These are phyloP conservation scores for Apis cerana DNA, from an alignment of 1,140 invertebrate genomes.

Conservation along the genomic window DNA sequence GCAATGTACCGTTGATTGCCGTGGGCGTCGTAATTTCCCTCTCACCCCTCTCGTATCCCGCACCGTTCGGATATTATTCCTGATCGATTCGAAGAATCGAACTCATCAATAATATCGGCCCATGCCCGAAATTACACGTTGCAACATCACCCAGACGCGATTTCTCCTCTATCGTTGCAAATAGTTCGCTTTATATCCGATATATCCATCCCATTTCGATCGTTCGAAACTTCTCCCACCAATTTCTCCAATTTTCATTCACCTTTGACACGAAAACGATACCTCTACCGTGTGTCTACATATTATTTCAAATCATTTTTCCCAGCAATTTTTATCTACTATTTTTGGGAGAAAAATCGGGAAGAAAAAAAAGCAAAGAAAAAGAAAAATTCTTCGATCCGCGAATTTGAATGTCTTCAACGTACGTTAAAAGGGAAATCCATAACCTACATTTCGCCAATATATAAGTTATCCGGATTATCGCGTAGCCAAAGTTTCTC, in stretches of 20 bases:
- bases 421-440: no score
- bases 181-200: neutral
- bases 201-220: no score
- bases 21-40: conserved; percentile 62
- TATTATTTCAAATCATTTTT: no score
- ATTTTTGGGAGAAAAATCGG: no score
- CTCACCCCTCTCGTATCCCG: conserved; percentile 12
- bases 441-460: no score
- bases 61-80: conserved; percentile 55
- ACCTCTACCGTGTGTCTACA: rapidly evolving
- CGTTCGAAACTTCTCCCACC: neutral
- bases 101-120: conserved; percentile 48
- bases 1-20: conserved; percentile 77
- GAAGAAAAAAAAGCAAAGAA: no score
- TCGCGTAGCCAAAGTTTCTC: no score
- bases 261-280: no score
- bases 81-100: conserved; percentile 62
- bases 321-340: no score
- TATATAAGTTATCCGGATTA: no score
- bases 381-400: no score
- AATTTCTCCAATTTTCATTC: neutral
- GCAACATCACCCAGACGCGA: neutral
- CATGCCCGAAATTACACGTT: conserved; percentile 56
- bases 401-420: no score
- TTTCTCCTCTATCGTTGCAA: neutral